Conservation (phyloP, 2,888 invertebrate genomes). For the Sinhomidia bicolor region DNA sequence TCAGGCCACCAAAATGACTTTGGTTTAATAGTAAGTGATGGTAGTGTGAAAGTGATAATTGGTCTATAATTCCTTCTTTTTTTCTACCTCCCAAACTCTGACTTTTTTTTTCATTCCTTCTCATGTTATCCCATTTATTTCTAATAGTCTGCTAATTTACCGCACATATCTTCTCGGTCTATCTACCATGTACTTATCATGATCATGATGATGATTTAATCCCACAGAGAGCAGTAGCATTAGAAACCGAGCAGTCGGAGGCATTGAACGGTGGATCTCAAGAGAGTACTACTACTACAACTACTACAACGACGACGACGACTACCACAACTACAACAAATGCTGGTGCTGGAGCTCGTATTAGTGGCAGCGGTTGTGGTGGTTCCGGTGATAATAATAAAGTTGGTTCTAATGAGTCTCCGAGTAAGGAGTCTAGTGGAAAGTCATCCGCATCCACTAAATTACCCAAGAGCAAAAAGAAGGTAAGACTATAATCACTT, state of each 20-base stretch:
- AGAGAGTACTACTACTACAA: constrained; percentile 42
- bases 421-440: constrained; percentile 64
- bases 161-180: not conserved
- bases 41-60: constrained; percentile 61
- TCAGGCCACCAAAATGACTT: not conserved
- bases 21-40: not conserved
- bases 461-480: constrained; percentile 66
- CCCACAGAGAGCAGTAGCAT: constrained; percentile 55
- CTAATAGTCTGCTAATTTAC: not conserved
- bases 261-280: constrained; percentile 58
- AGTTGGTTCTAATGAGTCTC: constrained; percentile 64
- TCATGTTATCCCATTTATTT: not conserved
- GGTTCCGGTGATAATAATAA: constrained; percentile 65
- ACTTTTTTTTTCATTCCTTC: not conserved
- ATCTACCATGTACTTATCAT: not conserved
- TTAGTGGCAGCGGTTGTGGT: constrained; percentile 51
- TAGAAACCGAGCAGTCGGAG: constrained; percentile 47
- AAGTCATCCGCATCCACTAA: constrained; percentile 67
- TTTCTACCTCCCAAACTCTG: not conserved
- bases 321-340: not conserved
- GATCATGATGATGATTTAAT: constrained; percentile 36
- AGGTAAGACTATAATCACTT: constrained; percentile 52
- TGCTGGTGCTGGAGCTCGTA: constrained; percentile 41
- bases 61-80: constrained; percentile 36
- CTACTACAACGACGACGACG: not conserved